phyloP scores from a whole-genome alignment of 1,140 invertebrate species.

The Platyscapa corneri region DNA sequence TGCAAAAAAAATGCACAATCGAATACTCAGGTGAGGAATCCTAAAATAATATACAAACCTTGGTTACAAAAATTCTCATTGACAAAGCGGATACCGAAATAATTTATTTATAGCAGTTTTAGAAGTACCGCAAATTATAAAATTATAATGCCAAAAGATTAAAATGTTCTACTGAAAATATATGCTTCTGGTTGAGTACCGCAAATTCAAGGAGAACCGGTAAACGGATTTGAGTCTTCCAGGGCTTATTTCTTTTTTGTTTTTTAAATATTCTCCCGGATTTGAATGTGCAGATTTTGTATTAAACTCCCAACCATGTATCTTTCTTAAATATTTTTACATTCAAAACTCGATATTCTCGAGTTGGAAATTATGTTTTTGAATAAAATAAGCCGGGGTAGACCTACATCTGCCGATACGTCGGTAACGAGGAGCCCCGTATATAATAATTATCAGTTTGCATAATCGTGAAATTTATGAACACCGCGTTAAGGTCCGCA shows the following conservation, averaged over 20 bases:
- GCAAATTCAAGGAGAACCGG: not conserved
- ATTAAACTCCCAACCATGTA: not conserved
- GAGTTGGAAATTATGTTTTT: not conserved
- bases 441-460: not conserved
- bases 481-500: not conserved
- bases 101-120: not conserved
- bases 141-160: not conserved
- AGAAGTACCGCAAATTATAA: not conserved
- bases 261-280: not conserved
- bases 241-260: not conserved
- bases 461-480: not conserved
- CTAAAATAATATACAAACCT: not conserved
- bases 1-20: too few species aligned
- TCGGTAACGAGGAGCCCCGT: not conserved
- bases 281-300: not conserved
- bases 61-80: not conserved
- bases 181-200: not conserved
- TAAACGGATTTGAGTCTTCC: not conserved
- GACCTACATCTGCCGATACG: not conserved
- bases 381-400: not conserved
- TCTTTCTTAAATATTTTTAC: not conserved
- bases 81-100: not conserved
- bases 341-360: not conserved
- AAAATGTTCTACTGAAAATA: not conserved
- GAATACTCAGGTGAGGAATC: too few species aligned